Evolutionary conservation across 2,797 vertebrate species (phyloP), one percentile per base, ranked within the genome.

Genomic region (Gymnocypris eckloni): DNA sequence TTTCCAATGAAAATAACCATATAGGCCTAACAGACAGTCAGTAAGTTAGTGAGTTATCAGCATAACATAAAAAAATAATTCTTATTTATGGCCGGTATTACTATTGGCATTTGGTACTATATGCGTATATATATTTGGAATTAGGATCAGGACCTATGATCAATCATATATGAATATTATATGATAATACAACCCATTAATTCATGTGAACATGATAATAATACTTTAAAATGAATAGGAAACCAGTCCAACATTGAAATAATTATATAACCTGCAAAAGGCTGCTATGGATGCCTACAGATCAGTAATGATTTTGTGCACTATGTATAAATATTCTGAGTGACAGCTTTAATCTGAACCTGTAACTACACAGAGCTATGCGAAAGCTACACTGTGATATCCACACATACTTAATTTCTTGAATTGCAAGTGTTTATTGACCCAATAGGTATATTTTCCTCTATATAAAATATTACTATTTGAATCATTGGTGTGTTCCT

Each of bases 1-100:
- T 52, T 88, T 93, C 96, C 92, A 93, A 99, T 99, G 98, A 98
- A 97, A 96, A 98, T 64, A 64, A 25, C n/a, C 59, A 64, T 13
- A 64, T 7, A 66, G 64, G 2, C 64, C 1, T 66, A 16, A 66
- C 28, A 33, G 64, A 28, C 28, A 66, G 13, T 33, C 13, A 15
- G n/a, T 33, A 33, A 33, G 33, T 25, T 6, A 25, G 18, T 56
- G 6, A 20, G 56, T n/a, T n/a, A 59, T 59, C 54, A 59, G 22
- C 7, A 22, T n/a, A 59, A n/a, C 20, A n/a, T 9, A 59, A 59
- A 4, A n/a, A n/a, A 66, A n/a, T 33, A 66, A 66, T 66, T 20
- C 6, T 16, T 66, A 28, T 28, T 28, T 16, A 48, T 48, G 7
- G 43, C 13, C 8, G n/a, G 1, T n/a, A 73, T 70, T 70, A 22